Evolutionary conservation across 35 echinoderm and acorn worm genomes (phyloP).

Genomic region (Ophiothrix spiculata): DNA sequence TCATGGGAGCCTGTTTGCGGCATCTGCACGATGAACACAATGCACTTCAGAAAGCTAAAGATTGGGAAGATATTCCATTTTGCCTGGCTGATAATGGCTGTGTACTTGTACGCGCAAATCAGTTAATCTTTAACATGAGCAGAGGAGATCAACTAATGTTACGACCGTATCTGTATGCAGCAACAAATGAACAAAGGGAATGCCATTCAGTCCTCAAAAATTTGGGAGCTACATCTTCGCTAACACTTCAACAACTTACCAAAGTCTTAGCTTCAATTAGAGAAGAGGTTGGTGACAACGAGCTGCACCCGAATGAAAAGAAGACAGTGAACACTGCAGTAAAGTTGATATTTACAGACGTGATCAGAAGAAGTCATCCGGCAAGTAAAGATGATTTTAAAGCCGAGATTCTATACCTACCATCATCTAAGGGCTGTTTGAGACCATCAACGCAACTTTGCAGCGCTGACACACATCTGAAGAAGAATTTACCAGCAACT

Average conservation of each 20-base stretch:
- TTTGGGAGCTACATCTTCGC: background rate
- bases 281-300: background rate
- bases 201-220: background rate
- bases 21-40: background rate
- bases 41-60: background rate
- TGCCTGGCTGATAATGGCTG: conserved; percentile 9
- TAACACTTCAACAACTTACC: conserved; percentile 3
- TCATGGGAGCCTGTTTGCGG: background rate
- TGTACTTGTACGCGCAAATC: conserved; percentile 18
- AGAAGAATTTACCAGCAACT: background rate
- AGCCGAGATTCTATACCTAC: background rate
- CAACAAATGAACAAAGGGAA: background rate
- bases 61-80: background rate
- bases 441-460: conserved; percentile 10
- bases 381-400: background rate
- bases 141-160: background rate
- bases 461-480: conserved; percentile 7
- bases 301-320: conserved; percentile 12
- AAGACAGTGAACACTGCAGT: conserved; percentile 3
- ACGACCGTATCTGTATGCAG: conserved; percentile 15
- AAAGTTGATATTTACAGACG: background rate
- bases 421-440: background rate
- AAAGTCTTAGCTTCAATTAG: background rate
- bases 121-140: conserved; percentile 1
- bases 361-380: background rate